Base-by-base conservation (phyloP, 2,888 invertebrate species). In the Anaspis maculata region DNA sequence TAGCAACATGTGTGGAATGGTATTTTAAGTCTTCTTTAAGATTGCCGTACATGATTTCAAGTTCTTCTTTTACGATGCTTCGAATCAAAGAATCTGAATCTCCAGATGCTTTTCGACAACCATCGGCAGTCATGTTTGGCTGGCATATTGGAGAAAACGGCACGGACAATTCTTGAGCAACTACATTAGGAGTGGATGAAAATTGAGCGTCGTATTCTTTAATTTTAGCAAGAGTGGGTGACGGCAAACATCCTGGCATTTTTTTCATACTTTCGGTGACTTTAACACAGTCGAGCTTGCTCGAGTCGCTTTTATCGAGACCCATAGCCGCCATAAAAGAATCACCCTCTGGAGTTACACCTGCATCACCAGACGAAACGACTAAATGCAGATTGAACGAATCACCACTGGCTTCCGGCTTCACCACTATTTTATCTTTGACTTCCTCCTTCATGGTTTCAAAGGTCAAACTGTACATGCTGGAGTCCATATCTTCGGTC, bases 251-350 rank as follows among this genome's bases (percentile, higher is more conserved):
- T n/a, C n/a, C n/a, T n/a, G n/a, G n/a, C 19, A 19, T 19, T 12
- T 21, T 16, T 10, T n/a, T 34, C 14, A 21, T 29, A 10, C n/a
- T 12, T 3, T 26, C 32, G 6, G 19, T 15, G 3, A 7, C 2
- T 12, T 13, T 30, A 12, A 9, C 11, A 16, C 21, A 22, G 21
- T 5, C 19, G 14, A 15, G 14, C 27, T 28, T 32, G 30, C n/a
- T 15, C 4, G 15, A 4, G 12, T 4, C 9, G 19, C 19, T 19
- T 19, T 19, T 14, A 32, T 51, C 52, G 15, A 55, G 30, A 2
- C 58, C 56, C 16, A 61, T 41, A 1, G 55, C 57, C 6, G 42
- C 46, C 22, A 60, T 37, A 30, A 62, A 61, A 1, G 61, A 61
- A 41, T 62, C 59, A 11, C 42, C 46, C 2, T 15, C 16, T n/a